These are phyloP conservation scores for Lathamus discolor DNA, from an alignment of 2,113 vertebrate species.

Conservation along the genomic window DNA sequence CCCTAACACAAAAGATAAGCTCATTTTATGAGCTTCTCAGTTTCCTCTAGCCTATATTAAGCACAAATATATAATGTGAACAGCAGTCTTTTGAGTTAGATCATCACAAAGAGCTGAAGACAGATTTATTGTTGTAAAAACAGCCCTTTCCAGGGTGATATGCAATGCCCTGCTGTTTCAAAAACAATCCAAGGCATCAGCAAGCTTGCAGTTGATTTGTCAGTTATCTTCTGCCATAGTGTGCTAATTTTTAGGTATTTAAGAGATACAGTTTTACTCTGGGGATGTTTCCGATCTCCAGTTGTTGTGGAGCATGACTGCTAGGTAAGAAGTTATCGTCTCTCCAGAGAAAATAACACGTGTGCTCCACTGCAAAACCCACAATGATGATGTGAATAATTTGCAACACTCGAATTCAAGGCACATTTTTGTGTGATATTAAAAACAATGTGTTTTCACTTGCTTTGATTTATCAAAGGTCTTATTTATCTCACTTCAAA, in stretches of 20 bases:
- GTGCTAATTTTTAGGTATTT: neutral
- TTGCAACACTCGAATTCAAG: neutral
- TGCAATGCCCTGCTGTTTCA: neutral
- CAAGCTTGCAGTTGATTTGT: neutral
- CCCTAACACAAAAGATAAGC: constrained; percentile 29
- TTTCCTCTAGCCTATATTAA: neutral
- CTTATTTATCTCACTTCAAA: neutral
- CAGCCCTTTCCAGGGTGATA: neutral
- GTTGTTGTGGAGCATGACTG: neutral
- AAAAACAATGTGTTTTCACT: neutral
- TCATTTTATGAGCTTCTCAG: constrained; percentile 27
- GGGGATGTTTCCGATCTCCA: neutral
- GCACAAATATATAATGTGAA: neutral
- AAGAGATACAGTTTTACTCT: neutral
- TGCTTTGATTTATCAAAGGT: neutral
- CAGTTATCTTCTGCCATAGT: neutral
- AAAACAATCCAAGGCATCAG: neutral
- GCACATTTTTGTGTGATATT: neutral
- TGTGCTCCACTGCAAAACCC: neutral
- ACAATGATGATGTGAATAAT: neutral
- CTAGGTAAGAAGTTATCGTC: neutral
- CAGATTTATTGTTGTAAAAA: constrained; percentile 13
- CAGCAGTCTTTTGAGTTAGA: neutral
- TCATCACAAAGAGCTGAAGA: neutral
- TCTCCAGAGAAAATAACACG: neutral